Evolutionary conservation across 2,888 invertebrate genomes (phyloP), one percentile per base, ranked within the genome.

Genomic region (Platycheirus rosarum): DNA sequence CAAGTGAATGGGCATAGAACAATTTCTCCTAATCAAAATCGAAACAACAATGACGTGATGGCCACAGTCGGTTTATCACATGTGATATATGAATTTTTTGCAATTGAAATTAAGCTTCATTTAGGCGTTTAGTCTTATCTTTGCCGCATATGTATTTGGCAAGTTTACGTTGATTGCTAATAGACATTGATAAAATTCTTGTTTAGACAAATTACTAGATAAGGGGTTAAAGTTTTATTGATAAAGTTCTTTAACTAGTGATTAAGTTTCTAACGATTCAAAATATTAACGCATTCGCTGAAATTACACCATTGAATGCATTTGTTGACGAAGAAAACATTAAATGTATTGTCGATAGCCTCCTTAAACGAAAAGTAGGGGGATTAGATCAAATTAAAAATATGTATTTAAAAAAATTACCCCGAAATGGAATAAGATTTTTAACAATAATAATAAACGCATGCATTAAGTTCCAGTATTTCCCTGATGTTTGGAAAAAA

Each of bases 151-250:
- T 42, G 8, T 60, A 18, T 57, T 13, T 11, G 23, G 2, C 1
- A 9, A 42, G 42, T 26, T 14, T 29, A 8, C 46, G 42, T 18
- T 9, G 29, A 40, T 46, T 16, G 16, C 35, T 26, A 46, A 42
- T 18, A 35, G 46, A 65, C 62, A 73, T 44, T 66, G 75, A 80
- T 80, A 70, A 80, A 75, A 80, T 69, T 69, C 65, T 40, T 68
- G 18, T 55, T 55, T 40, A 66, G 53, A 62, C 26, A 49, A 32
- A 37, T 49, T 68, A 16, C 11, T 53, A 32, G 68, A 73, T 73
- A 73, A 73, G 53, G 20, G 23, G 48, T 37, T 32, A 32, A 32
- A 32, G 23, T 23, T 29, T 16, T 16, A 32, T 51, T 16, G 29
- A 35, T 53, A 37, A 35, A n/a, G 53, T 55, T 55, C 37, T 16